phyloP scores from a whole-genome alignment of 1,140 invertebrate genomes.

The Aphelenchoides avenae region DNA sequence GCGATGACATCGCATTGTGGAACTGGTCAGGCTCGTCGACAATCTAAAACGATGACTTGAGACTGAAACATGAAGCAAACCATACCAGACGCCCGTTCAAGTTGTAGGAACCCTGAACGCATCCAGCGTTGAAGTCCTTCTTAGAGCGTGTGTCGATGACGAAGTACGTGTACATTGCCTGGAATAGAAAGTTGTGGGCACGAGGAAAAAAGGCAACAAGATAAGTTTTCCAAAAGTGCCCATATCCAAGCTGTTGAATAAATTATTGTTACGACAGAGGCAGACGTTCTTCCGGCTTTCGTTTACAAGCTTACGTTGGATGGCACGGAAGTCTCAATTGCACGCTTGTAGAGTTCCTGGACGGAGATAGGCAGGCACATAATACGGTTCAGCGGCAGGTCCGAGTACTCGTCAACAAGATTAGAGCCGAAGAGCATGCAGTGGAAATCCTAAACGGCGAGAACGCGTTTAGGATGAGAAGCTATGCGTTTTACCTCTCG shows the following conservation, averaged over 20 bases:
- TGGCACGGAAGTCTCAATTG: too few species aligned
- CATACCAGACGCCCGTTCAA: conserved; percentile 86
- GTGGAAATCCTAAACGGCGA: conserved; percentile 63
- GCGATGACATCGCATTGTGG: too few species aligned
- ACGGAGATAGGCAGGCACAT: conserved; percentile 86
- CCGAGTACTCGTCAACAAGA: conserved; percentile 57
- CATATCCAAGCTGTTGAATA: too few species aligned
- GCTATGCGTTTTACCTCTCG: conserved; percentile 64
- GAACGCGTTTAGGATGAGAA: too few species aligned
- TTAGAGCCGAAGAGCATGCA: conserved; percentile 62
- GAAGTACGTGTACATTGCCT: conserved; percentile 74
- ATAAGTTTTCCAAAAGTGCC: too few species aligned
- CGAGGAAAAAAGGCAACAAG: too few species aligned
- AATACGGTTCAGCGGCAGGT: conserved; percentile 70
- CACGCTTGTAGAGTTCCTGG: conserved; percentile 60
- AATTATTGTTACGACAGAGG: too few species aligned
- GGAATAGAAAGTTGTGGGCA: too few species aligned
- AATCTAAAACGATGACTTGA: conserved; percentile 70
- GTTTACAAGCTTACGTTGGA: too few species aligned
- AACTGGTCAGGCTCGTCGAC: conserved; percentile 90
- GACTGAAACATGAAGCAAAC: too few species aligned
- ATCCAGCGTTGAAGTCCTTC: conserved; percentile 92
- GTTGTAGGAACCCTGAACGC: conserved; percentile 93
- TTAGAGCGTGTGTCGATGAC: conserved; percentile 91
- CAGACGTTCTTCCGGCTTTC: too few species aligned